Percentiles rank a stretch among this genome's conserved stretches.
These are phyloP conservation scores for Drosophila ambigua DNA, from an alignment of 1,140 invertebrate genomes.

Conservation along the genomic window DNA sequence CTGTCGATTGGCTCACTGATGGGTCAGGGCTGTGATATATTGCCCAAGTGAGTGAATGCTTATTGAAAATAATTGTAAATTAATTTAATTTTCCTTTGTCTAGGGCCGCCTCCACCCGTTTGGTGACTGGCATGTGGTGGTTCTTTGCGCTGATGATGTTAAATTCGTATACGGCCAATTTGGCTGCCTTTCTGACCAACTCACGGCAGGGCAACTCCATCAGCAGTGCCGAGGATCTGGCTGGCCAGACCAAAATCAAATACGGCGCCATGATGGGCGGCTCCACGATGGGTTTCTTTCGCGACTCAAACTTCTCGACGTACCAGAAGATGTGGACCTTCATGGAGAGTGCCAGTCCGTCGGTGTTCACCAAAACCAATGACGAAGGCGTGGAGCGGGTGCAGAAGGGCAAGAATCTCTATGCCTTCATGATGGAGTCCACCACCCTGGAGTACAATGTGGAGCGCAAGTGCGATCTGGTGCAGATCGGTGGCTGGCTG, in stretches of 20 bases:
- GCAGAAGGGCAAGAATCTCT: constrained; percentile 90
- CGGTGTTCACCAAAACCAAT: constrained; percentile 90
- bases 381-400: constrained; percentile 93
- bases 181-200: constrained; percentile 96
- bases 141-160: constrained; percentile 98
- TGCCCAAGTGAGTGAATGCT: constrained; percentile 84
- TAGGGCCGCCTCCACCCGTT: constrained; percentile 92
- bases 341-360: constrained; percentile 90
- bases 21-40: constrained; percentile 91
- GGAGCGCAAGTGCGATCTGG: constrained; percentile 95
- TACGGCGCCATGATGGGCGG: constrained; percentile 92
- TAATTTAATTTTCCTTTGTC: constrained; percentile 85
- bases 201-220: constrained; percentile 93
- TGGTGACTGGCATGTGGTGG: constrained; percentile 96
- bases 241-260: constrained; percentile 93
- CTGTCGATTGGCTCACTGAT: constrained; percentile 92
- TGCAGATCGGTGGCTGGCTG: constrained; percentile 95
- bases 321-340: constrained; percentile 88
- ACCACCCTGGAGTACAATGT: constrained; percentile 95
- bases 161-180: constrained; percentile 97
- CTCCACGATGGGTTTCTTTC: constrained; percentile 90
- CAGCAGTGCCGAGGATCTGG: constrained; percentile 94
- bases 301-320: constrained; percentile 79
- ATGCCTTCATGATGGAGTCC: constrained; percentile 98
- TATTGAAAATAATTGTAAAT: constrained; percentile 83